These are phyloP conservation scores for Diloba caeruleocephala DNA, from an alignment of 2,888 invertebrate genomes.

Conservation along the genomic window DNA sequence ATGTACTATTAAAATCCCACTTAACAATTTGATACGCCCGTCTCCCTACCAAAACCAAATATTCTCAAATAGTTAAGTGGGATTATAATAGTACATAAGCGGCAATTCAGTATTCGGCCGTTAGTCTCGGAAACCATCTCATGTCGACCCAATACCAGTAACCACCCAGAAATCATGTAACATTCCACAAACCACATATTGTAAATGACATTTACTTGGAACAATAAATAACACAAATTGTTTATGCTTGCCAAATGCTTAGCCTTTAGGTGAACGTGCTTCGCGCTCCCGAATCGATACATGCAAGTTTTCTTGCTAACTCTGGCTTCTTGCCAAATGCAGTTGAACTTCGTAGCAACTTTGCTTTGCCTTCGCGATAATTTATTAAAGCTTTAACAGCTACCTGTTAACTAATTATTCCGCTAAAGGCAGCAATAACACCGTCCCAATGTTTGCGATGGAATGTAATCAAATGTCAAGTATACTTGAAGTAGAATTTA, in stretches of 20 bases:
- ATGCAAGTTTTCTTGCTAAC: conserved; percentile 66
- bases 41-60: too few species aligned
- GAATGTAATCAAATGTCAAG: conserved; percentile 20
- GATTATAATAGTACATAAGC: too few species aligned
- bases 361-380: conserved; percentile 25
- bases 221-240: conserved; percentile 52
- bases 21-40: too few species aligned
- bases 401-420: conserved; percentile 48
- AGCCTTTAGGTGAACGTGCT: conserved; percentile 53
- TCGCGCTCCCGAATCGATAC: conserved; percentile 65
- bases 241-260: conserved; percentile 56
- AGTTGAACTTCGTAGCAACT: conserved; percentile 59
- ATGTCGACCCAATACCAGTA: background rate
- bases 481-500: conserved; percentile 20
- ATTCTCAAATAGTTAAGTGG: too few species aligned
- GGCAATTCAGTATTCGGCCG: too few species aligned
- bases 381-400: conserved; percentile 32
- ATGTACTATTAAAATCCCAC: too few species aligned
- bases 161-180: conserved; percentile 12
- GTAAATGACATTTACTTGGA: conserved; percentile 29
- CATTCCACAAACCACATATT: conserved; percentile 12
- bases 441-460: conserved; percentile 14
- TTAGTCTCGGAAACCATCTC: too few species aligned
- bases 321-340: conserved; percentile 70
- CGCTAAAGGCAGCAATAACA: conserved; percentile 35